Base-by-base conservation (phyloP, 2,113 vertebrate genomes). In the Gadus chalcogrammus region DNA sequence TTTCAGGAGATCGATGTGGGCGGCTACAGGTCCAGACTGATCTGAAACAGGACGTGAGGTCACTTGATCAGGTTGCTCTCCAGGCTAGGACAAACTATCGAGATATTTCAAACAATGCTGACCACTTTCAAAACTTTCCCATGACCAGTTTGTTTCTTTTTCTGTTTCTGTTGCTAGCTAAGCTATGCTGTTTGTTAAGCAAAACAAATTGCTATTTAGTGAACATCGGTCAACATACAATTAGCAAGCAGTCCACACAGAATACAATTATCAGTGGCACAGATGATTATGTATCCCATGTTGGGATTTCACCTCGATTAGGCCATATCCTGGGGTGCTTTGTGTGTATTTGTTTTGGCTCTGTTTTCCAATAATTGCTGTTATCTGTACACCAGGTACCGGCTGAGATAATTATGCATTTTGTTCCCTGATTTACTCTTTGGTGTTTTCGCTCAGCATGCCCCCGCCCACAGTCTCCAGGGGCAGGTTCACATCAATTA, bases 361-460 rank as follows among this genome's bases (percentile, higher is more conserved):
- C 64, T 77, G 74, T 38, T 65, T 71, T 56, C 62, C 76, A 74
- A 22, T 69, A 79, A 63, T 27, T 59, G 38, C 20, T 16, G 18
- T 79, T 76, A 67, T 64, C 7, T 74, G 61, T 42, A 67, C 63
- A 61, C 61, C 42, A 13, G 42, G 8, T 66, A 28, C 31, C 38
- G 53, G 8, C 61, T 72, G 64, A 61, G 70, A 3, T 68, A 75
- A 73, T 73, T 22, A 24, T 76, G 77, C 56, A 15, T 74, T 65
- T 68, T 72, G 66, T 28, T 53, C 70, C 67, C 61, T 77, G 73
- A 75, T 68, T 70, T 77, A 64, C 68, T 71, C 31, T 56, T 20
- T 58, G 63, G 61, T 66, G 52, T 79, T 82, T n/a, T 48, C 59
- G 42, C 38, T 78, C 69, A 61, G 61, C 70, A 72, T 48, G 9